Percentiles rank a stretch among this genome's conserved stretches.
Conservation (phyloP, 2,888 invertebrate genomes). For the Troilus luridus region DNA sequence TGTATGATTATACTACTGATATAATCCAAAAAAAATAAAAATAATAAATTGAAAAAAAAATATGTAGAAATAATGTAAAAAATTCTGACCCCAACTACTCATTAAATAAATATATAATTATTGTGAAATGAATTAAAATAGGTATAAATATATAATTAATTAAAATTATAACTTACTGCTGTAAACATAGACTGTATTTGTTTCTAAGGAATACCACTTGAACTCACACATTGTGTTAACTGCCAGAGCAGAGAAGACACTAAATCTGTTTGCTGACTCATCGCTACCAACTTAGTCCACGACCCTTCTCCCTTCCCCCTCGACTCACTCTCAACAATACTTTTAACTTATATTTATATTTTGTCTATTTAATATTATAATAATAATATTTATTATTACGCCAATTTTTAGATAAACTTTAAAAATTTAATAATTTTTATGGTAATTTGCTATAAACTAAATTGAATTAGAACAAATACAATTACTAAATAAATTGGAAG, state of each 20-base stretch:
- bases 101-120: not conserved
- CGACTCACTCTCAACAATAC: slow-evolving; percentile 17
- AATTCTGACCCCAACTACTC: not conserved
- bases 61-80: not conserved
- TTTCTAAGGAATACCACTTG: slow-evolving; percentile 62
- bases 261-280: slow-evolving; percentile 62
- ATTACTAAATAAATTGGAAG: not conserved
- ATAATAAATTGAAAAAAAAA: not conserved
- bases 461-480: not conserved
- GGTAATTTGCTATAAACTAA: not conserved
- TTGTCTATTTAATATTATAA: not conserved
- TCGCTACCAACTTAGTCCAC: slow-evolving; percentile 53
- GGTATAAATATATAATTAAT: not conserved
- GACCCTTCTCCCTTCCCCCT: slow-evolving; percentile 55
- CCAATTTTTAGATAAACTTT: not conserved
- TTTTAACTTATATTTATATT: not conserved
- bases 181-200: slow-evolving; percentile 61
- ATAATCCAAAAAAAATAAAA: not conserved
- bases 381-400: too few relatives aligned
- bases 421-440: not conserved
- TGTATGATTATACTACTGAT: too few relatives aligned
- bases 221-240: slow-evolving; percentile 63
- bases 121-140: not conserved
- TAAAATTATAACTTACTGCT: slow-evolving; percentile 58
- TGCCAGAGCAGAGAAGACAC: slow-evolving; percentile 43